Evolutionary conservation across 2,797 vertebrate species (phyloP).

Genomic region (Microchirus variegatus): DNA sequence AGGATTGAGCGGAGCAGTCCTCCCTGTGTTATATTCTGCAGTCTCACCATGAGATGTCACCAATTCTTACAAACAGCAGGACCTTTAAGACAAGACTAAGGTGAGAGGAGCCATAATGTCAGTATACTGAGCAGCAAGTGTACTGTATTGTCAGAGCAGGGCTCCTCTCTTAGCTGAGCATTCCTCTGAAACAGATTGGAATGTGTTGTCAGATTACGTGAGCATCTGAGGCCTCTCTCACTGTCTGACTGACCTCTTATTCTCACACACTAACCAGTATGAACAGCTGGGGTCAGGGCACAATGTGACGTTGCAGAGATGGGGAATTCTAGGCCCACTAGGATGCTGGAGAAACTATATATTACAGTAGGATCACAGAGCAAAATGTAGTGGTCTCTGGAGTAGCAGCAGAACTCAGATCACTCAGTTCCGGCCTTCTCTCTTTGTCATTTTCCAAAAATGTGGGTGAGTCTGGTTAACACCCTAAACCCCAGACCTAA

Average conservation of each 20-base stretch:
- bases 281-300: constrained; percentile 28
- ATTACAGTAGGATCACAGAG: constrained; percentile 56
- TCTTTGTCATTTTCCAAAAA: constrained; percentile 83
- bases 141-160: constrained; percentile 9
- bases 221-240: constrained; percentile 59
- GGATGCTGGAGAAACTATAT: constrained; percentile 41
- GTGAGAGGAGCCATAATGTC: constrained; percentile 2
- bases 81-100: background rate
- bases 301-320: constrained; percentile 43
- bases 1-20: too few species aligned
- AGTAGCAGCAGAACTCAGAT: constrained; percentile 63
- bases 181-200: constrained; percentile 64
- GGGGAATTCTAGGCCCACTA: constrained; percentile 45
- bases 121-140: constrained; percentile 13
- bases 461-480: constrained; percentile 86
- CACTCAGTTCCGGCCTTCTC: constrained; percentile 62
- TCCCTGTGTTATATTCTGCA: too few species aligned
- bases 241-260: constrained; percentile 43
- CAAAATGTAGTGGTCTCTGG: constrained; percentile 57
- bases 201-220: constrained; percentile 66
- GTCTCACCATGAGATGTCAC: too few species aligned
- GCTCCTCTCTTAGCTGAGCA: constrained; percentile 47
- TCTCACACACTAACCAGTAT: constrained; percentile 45
- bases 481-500: constrained; percentile 77
- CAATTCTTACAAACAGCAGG: too few species aligned